These are phyloP conservation scores for Tetragonisca angustula DNA, from an alignment of 2,888 invertebrate species.

Conservation along the genomic window DNA sequence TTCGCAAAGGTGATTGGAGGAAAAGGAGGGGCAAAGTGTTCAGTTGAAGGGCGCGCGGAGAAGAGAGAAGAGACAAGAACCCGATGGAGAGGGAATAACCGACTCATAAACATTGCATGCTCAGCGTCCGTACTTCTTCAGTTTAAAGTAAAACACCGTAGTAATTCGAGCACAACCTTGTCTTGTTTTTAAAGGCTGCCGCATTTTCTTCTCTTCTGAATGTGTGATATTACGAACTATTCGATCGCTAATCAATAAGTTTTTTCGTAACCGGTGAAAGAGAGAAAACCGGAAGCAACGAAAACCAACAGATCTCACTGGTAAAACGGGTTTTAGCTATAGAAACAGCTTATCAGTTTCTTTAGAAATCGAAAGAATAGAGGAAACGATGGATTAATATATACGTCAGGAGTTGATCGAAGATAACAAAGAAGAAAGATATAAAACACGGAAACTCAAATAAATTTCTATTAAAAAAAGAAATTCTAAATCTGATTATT, in stretches of 20 bases:
- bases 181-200: background rate
- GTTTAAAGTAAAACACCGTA: conserved; percentile 72
- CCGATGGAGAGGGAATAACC: conserved; percentile 52
- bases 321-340: conserved; percentile 8
- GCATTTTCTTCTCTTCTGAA: background rate
- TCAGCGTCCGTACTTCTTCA: conserved; percentile 69
- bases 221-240: background rate
- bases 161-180: conserved; percentile 37
- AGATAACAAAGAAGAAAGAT: background rate
- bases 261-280: background rate
- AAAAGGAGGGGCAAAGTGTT: conserved; percentile 36
- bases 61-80: conserved; percentile 34
- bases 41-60: conserved; percentile 25
- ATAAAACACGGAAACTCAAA: conserved; percentile 13
- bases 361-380: background rate
- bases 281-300: conserved; percentile 4
- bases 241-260: conserved; percentile 5
- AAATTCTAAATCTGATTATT: background rate
- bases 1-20: conserved; percentile 53
- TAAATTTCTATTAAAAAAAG: background rate
- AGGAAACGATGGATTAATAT: background rate
- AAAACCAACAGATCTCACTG: background rate
- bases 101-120: conserved; percentile 77
- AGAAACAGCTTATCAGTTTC: background rate
- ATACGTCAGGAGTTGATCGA: background rate